Base-by-base conservation (phyloP, 2,888 invertebrate species). In the Brachycybe producta region DNA sequence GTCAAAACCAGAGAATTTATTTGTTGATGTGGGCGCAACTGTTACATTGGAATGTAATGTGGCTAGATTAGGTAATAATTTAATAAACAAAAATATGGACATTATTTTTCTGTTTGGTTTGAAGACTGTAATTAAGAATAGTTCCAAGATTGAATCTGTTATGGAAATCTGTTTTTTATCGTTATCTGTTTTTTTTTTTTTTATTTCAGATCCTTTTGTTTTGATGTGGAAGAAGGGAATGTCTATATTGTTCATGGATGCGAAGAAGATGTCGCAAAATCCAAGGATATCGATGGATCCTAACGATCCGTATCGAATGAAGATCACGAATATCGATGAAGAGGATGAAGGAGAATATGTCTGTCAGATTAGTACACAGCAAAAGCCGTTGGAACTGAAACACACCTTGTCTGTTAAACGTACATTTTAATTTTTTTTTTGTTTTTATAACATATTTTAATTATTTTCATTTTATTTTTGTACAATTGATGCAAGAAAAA, bases 341-440 rank as follows among this genome's bases (percentile, higher is more conserved):
- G 36, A 36, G 15, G 36, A 36, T 36, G 36, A 36, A 36, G 36
- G 36, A 15, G 36, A 36, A 36, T 36, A 36, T 19, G 19, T 11
- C 5, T 36, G 36, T n/a, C 7, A 36, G 19, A 36, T 36, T 11
- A 36, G 36, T 36, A 11, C 13, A 11, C 30, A 30, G 15, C 7
- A 36, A 8, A 7, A 7, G 7, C 36, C 36, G 36, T 5, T 36
- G 5, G 7, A 8, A 8, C 36, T 36, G 7, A 5, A 11, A n/a
- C n/a, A 36, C 15, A 36, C 15, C 5, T 7, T 36, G n/a, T 19
- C 17, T 19, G 5, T 36, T 36, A 36, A 36, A 36, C 17, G 36
- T 36, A 36, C n/a, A 8, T 36, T 5, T n/a, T 13, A n/a, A 11
- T 30, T 30, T 30, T 30, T 30, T 8, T 11, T 11, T 30, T 30